Evolutionary conservation across 2,113 vertebrate species (phyloP).

Genomic region (Rhinogobius similis): DNA sequence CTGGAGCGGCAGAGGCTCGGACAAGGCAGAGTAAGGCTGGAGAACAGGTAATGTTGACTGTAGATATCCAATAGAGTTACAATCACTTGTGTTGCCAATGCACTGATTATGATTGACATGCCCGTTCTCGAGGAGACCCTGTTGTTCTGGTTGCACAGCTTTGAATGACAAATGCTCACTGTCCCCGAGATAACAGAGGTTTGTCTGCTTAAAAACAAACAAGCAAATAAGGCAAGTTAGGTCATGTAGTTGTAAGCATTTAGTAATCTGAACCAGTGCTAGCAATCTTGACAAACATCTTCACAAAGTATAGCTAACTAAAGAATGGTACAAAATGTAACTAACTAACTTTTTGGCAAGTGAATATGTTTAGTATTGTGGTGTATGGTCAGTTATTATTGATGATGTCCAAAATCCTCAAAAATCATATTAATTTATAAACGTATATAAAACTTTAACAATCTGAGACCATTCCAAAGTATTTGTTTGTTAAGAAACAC

Average conservation of each 20-base stretch:
- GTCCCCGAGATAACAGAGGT: neutral
- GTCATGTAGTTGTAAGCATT: neutral
- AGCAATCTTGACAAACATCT: neutral
- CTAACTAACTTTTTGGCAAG: neutral
- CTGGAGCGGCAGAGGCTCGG: slow-evolving; percentile 39
- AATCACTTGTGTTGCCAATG: slow-evolving; percentile 12
- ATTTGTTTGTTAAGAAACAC: too few species aligned
- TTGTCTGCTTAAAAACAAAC: slow-evolving; percentile 29
- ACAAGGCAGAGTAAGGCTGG: slow-evolving; percentile 17
- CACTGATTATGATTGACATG: slow-evolving; percentile 45
- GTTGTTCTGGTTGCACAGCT: slow-evolving; percentile 35
- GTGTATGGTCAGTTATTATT: neutral
- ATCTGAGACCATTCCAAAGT: too few species aligned
- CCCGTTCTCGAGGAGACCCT: slow-evolving; percentile 49
- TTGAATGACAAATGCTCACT: slow-evolving; percentile 21
- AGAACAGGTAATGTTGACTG: slow-evolving; percentile 23
- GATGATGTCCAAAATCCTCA: neutral
- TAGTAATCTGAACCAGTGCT: neutral
- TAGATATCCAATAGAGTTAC: slow-evolving; percentile 28
- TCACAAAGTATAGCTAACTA: neutral
- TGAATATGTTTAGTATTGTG: neutral
- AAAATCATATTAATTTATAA: neutral
- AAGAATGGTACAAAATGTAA: neutral
- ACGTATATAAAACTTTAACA: too few species aligned
- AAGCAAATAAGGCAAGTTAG: neutral